Percentiles rank a stretch among this genome's conserved stretches.
These are phyloP conservation scores for Trichosurus vulpecula DNA, from an alignment of 2,797 vertebrate genomes.

Conservation along the genomic window DNA sequence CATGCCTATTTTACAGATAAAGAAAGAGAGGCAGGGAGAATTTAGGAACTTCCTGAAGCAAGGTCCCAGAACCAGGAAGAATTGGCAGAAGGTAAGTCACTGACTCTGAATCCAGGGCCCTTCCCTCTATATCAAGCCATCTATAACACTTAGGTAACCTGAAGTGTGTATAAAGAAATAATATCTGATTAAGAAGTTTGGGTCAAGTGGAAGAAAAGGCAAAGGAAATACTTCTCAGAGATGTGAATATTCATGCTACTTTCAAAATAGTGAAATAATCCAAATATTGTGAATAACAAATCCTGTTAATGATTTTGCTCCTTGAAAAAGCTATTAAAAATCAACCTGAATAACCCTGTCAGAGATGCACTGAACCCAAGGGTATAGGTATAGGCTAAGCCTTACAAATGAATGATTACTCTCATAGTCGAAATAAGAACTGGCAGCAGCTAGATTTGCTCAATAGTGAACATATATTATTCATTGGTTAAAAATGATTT, in stretches of 20 bases:
- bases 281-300: neutral
- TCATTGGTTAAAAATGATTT: neutral
- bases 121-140: neutral
- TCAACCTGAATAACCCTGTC: neutral
- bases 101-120: neutral
- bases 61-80: neutral
- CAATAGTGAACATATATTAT: neutral
- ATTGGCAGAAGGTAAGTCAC: neutral
- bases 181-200: neutral
- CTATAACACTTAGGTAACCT: neutral
- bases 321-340: neutral
- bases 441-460: neutral
- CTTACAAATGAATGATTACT: neutral
- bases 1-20: neutral
- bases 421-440: neutral
- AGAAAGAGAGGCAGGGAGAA: neutral
- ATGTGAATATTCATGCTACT: neutral
- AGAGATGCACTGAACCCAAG: neutral
- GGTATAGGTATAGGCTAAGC: neutral
- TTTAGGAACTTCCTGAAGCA: neutral
- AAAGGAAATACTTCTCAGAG: neutral
- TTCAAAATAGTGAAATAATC: neutral
- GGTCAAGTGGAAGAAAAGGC: neutral
- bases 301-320: neutral
- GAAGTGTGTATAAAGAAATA: neutral